phyloP scores from a whole-genome alignment of 2,797 vertebrate genomes.

The Tiaroga cobitis region DNA sequence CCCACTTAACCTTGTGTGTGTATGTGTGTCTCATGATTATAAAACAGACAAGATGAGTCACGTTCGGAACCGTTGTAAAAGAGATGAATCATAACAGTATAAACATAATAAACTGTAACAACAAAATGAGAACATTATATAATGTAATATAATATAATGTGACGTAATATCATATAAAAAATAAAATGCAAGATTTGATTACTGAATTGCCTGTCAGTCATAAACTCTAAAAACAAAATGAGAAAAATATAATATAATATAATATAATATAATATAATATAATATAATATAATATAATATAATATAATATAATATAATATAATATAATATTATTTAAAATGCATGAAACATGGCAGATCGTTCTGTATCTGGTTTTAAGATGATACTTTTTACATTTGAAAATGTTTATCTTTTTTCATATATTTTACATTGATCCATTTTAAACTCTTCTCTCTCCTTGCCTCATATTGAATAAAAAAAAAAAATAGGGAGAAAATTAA shows the following conservation, averaged over 20 bases:
- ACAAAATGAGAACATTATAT: neutral
- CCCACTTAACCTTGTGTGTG: constrained; percentile 52
- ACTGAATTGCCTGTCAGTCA: neutral
- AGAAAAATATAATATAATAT: too few species aligned
- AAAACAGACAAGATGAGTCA: constrained; percentile 24
- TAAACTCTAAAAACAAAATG: neutral
- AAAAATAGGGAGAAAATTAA: neutral
- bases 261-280: neutral
- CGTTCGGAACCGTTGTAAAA: neutral
- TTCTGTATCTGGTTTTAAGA: neutral
- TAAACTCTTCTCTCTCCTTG: neutral
- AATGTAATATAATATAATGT: neutral
- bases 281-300: neutral
- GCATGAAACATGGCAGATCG: neutral
- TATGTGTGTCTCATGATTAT: constrained; percentile 15
- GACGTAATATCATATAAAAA: neutral
- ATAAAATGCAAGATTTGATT: neutral
- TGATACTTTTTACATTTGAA: neutral
- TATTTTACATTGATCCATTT: neutral
- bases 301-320: neutral
- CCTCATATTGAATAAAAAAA: neutral
- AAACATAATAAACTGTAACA: neutral
- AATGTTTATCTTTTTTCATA: neutral
- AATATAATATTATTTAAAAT: neutral
- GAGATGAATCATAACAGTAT: neutral